Conservation (phyloP, 2,113 vertebrate genomes). For the Zootoca vivipara region DNA sequence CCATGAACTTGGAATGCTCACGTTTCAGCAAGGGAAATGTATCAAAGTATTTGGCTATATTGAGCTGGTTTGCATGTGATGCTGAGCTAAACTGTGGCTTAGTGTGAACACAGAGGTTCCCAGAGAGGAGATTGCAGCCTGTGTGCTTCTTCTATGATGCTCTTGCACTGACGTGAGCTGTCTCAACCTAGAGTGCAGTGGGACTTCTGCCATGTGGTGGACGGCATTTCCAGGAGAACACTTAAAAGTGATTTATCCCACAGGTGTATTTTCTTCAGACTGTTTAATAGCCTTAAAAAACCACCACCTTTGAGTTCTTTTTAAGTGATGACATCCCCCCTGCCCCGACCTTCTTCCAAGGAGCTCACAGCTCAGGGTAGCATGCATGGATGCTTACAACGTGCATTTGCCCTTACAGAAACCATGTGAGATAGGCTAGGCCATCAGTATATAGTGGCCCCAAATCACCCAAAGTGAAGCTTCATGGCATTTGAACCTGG, state of each 20-base stretch:
- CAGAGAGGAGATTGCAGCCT: too few species aligned
- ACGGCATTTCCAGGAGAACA: neutral
- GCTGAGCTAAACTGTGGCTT: too few species aligned
- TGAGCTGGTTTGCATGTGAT: neutral
- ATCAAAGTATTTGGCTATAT: neutral
- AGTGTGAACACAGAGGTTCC: too few species aligned
- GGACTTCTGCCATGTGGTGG: too few species aligned
- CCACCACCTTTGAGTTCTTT: neutral
- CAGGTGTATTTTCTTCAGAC: neutral
- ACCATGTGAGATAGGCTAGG: neutral
- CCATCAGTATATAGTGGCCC: neutral
- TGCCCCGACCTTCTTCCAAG: too few species aligned
- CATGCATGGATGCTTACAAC: too few species aligned
- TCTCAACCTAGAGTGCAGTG: too few species aligned
- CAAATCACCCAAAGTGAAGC: neutral
- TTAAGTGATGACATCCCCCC: too few species aligned
- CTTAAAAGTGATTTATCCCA: neutral
- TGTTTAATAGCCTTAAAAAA: neutral
- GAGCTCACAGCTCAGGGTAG: too few species aligned
- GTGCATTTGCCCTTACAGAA: neutral
- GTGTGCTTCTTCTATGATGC: too few species aligned
- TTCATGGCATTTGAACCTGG: neutral
- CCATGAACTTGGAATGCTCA: neutral
- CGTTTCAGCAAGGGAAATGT: neutral
- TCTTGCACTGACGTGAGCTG: too few species aligned